phyloP scores from a whole-genome alignment of 1,140 invertebrate genomes.

The Tetramorium alpestre region DNA sequence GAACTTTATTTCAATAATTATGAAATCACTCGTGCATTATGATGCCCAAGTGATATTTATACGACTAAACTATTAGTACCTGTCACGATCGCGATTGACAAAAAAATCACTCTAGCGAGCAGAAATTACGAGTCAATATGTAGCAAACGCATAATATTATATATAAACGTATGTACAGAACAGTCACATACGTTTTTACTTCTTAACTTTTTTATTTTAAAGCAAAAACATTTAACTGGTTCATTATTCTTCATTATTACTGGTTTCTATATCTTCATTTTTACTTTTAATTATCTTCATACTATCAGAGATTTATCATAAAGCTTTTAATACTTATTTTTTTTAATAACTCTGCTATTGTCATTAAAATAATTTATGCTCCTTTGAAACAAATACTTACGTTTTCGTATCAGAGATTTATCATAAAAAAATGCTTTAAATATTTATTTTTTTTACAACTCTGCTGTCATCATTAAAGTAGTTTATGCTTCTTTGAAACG shows the following conservation, averaged over 20 bases:
- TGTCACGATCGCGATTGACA: background rate
- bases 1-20: slow-evolving; percentile 33
- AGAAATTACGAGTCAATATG: slow-evolving; percentile 3
- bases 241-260: background rate
- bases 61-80: background rate
- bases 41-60: background rate
- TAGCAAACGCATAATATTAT: background rate
- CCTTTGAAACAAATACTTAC: background rate
- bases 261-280: background rate
- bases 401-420: background rate
- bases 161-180: background rate
- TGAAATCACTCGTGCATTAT: background rate
- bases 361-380: background rate
- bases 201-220: background rate
- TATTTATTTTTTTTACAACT: background rate
- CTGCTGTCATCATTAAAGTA: background rate
- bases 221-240: background rate
- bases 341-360: too few relatives aligned
- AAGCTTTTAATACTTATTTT: background rate
- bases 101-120: background rate
- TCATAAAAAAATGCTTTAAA: background rate
- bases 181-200: background rate
- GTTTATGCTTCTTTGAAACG: background rate
- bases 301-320: background rate
- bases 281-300: background rate